Conservation (phyloP, 1,140 invertebrate genomes). For the Laodelphax striatellus region DNA sequence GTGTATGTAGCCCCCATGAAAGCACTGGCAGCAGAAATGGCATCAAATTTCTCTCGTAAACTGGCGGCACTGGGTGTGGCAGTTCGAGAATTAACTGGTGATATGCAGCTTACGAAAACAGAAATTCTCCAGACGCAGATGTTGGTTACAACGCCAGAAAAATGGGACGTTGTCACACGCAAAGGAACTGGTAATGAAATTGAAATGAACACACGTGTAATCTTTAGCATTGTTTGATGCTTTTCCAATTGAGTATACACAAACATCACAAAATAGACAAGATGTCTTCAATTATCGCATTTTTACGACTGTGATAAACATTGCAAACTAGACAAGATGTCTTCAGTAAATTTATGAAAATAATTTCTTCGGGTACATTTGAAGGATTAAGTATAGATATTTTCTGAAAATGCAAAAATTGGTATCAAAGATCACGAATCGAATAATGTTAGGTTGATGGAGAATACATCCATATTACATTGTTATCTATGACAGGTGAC, state of each 20-base stretch:
- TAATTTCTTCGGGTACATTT: too few relatives aligned
- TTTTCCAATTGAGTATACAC: not conserved
- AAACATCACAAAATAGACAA: not conserved
- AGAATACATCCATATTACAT: too few relatives aligned
- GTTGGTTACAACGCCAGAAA: constrained; percentile 97
- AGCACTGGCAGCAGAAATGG: constrained; percentile 97
- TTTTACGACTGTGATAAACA: not conserved
- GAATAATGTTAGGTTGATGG: too few relatives aligned
- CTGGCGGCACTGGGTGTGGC: constrained; percentile 60
- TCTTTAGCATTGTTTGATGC: too few relatives aligned
- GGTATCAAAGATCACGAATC: too few relatives aligned
- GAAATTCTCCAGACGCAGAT: constrained; percentile 96
- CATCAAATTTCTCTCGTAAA: constrained; percentile 79
- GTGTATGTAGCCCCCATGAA: constrained; percentile 99
- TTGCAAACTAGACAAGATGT: not conserved
- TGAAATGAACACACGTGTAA: not conserved
- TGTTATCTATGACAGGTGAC: too few relatives aligned
- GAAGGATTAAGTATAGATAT: too few relatives aligned
- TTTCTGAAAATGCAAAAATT: too few relatives aligned
- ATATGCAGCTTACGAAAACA: constrained; percentile 92
- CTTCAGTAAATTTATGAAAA: too few relatives aligned
- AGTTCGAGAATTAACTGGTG: constrained; percentile 91
- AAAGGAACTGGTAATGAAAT: constrained; percentile 56
- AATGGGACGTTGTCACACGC: constrained; percentile 98
- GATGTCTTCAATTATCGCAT: not conserved